phyloP scores from a whole-genome alignment of 2,797 vertebrate species.

The Chrosomus eos region DNA sequence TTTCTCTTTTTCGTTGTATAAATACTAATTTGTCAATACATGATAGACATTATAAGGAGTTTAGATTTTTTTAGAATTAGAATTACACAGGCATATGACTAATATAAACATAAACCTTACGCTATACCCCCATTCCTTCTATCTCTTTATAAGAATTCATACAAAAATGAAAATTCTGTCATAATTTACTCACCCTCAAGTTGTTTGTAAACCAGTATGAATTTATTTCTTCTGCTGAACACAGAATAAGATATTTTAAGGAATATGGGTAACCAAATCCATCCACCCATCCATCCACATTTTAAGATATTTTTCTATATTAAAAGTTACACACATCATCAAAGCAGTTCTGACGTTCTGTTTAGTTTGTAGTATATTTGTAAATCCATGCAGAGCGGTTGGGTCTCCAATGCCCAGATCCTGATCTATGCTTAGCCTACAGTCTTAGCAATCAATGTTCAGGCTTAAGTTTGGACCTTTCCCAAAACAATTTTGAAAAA shows the following conservation, averaged over 20 bases:
- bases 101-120: not conserved
- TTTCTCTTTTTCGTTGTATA: not conserved
- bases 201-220: too few relatives aligned
- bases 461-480: not conserved
- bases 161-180: not conserved
- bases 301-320: not conserved
- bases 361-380: not conserved
- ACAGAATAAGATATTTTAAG: not conserved
- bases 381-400: not conserved
- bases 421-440: constrained; percentile 7
- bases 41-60: not conserved
- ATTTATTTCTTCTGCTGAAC: not conserved
- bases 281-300: not conserved
- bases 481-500: not conserved
- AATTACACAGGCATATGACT: not conserved
- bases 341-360: not conserved
- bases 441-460: not conserved
- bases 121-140: not conserved
- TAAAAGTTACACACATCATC: not conserved
- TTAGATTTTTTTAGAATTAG: not conserved
- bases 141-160: not conserved
- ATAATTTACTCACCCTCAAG: too few relatives aligned
- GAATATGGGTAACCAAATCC: too few relatives aligned
- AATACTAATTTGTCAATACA: not conserved
- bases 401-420: not conserved